These are phyloP conservation scores for Yoshiicerus persimilis DNA, from an alignment of 1,140 invertebrate genomes.

Conservation along the genomic window DNA sequence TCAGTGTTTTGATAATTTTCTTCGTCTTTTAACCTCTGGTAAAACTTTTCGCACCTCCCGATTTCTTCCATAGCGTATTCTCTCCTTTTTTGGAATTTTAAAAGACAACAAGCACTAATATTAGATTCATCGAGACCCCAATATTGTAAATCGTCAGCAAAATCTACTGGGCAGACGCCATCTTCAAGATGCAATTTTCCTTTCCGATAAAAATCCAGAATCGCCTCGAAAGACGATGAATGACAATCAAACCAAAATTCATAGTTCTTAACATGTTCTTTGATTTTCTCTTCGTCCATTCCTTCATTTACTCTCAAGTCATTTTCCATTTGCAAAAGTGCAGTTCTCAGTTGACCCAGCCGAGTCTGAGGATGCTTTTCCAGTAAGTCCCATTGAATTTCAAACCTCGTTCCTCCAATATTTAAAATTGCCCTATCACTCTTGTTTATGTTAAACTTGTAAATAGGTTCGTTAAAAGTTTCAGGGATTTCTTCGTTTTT, in stretches of 20 bases:
- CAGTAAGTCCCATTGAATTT: not conserved
- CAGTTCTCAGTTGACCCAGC: not conserved
- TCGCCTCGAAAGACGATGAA: not conserved
- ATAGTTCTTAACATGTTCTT: not conserved
- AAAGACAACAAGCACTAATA: not conserved
- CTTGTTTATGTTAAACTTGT: not conserved
- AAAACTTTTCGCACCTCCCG: not conserved
- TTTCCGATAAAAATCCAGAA: not conserved
- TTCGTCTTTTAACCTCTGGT: not conserved
- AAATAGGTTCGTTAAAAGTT: not conserved
- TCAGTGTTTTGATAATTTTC: not conserved
- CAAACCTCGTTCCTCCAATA: not conserved
- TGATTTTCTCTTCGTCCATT: not conserved
- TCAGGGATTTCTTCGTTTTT: not conserved
- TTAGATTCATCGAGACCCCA: not conserved
- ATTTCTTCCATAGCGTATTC: not conserved
- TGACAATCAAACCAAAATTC: not conserved
- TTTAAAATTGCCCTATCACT: not conserved
- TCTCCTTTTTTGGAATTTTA: not conserved
- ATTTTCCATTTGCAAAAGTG: not conserved
- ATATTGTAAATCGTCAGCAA: slow-evolving; percentile 5
- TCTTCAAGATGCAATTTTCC: not conserved
- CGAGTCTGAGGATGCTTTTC: not conserved
- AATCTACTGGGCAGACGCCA: not conserved
- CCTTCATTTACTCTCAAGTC: not conserved